These are phyloP conservation scores for Tyto alba DNA, from an alignment of 2,113 vertebrate genomes.

Conservation along the genomic window DNA sequence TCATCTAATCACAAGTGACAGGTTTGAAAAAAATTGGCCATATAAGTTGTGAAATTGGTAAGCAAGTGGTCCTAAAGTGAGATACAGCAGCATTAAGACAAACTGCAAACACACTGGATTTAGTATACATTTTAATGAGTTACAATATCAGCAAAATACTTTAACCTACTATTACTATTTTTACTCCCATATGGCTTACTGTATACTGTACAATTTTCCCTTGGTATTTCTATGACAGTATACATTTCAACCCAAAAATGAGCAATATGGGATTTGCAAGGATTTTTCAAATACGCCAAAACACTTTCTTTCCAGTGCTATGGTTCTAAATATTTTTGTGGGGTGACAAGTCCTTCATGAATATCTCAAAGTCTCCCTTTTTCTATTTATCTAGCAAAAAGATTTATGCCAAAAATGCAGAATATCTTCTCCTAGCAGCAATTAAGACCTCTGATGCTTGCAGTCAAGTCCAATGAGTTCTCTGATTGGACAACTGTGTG, in stretches of 20 bases:
- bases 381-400: conserved; percentile 36
- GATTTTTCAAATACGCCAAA: conserved; percentile 55
- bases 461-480: conserved; percentile 4
- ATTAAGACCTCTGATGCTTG: conserved; percentile 14
- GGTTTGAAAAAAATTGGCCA: not conserved
- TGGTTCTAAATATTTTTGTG: conserved; percentile 22
- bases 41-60: conserved; percentile 9
- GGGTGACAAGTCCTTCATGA: conserved; percentile 50
- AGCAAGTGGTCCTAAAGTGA: conserved; percentile 45
- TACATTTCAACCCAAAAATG: conserved; percentile 31
- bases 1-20: not conserved
- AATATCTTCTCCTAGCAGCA: conserved; percentile 55
- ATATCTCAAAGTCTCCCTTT: conserved; percentile 27
- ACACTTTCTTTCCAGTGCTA: conserved; percentile 68
- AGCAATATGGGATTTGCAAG: conserved; percentile 21
- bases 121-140: conserved; percentile 33
- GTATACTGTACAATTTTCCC: conserved; percentile 43
- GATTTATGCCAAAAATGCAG: conserved; percentile 38
- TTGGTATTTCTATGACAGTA: conserved; percentile 45
- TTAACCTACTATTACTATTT: conserved; percentile 20
- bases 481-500: not conserved
- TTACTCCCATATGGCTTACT: conserved; percentile 13
- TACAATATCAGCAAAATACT: conserved; percentile 35
- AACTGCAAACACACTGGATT: conserved; percentile 45
- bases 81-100: conserved; percentile 66